Conservation (phyloP, 2,797 vertebrate species). For the Erpetoichthys calabaricus region DNA sequence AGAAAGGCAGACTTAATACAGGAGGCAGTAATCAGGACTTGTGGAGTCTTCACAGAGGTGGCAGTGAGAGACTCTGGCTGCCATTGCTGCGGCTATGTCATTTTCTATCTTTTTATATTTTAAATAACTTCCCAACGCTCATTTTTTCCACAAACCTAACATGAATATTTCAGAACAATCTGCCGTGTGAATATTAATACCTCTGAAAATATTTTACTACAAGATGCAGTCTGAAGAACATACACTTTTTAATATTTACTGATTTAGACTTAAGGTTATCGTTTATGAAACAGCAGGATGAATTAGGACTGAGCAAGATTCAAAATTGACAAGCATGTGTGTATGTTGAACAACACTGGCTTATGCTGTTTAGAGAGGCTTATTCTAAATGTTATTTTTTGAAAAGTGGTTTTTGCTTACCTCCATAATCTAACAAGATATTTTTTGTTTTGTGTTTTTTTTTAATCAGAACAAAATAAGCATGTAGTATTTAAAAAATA, state of each 20-base stretch:
- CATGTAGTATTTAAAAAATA: too few relatives aligned
- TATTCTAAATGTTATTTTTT: too few relatives aligned
- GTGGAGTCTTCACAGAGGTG: slow-evolving; percentile 36
- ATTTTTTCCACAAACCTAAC: slow-evolving; percentile 8
- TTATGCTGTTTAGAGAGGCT: too few relatives aligned
- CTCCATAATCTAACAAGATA: too few relatives aligned
- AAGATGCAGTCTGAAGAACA: background rate
- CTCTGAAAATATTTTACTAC: slow-evolving; percentile 1
- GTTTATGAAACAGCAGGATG: background rate
- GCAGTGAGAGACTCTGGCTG: slow-evolving; percentile 17
- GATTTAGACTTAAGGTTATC: slow-evolving; percentile 1
- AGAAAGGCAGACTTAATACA: slow-evolving; percentile 69
- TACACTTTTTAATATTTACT: slow-evolving; percentile 1
- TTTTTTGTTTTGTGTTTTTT: too few relatives aligned
- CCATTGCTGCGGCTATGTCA: slow-evolving; percentile 24
- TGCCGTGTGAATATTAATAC: slow-evolving; percentile 4
- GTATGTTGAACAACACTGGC: too few relatives aligned
- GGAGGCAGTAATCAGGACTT: slow-evolving; percentile 44
- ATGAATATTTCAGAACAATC: slow-evolving; percentile 2
- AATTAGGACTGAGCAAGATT: background rate
- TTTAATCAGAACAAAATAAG: too few relatives aligned
- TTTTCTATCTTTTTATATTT: slow-evolving; percentile 22
- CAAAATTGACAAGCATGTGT: background rate
- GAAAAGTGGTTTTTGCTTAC: too few relatives aligned
- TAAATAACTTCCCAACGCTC: slow-evolving; percentile 20